A percentile compares a stretch with the other conserved stretches of the same genome.
Evolutionary conservation across 2,888 invertebrate species (phyloP).

Genomic region (Cantharis rustica): DNA sequence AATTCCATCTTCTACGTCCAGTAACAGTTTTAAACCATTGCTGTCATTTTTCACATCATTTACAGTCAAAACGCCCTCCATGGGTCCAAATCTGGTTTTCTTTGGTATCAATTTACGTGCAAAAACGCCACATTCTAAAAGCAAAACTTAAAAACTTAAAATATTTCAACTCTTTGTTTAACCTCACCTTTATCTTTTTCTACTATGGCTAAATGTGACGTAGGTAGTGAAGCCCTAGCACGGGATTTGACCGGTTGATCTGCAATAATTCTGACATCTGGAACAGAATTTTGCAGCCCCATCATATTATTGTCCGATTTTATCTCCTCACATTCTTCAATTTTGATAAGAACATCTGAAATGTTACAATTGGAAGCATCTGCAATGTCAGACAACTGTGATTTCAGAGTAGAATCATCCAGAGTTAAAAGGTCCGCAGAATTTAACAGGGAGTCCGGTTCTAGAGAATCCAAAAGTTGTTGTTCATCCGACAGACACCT

Average conservation of each 20-base stretch:
- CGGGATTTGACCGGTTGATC: slow-evolving; percentile 75
- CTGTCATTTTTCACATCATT: slow-evolving; percentile 34
- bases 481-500: slow-evolving; percentile 49
- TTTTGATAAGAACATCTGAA: slow-evolving; percentile 8
- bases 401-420: slow-evolving; percentile 50
- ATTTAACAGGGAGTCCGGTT: slow-evolving; percentile 44
- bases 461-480: slow-evolving; percentile 47
- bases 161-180: not conserved
- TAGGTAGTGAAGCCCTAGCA: slow-evolving; percentile 79
- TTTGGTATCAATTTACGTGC: slow-evolving; percentile 71
- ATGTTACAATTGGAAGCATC: slow-evolving; percentile 7
- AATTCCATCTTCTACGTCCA: slow-evolving; percentile 58
- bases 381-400: slow-evolving; percentile 46
- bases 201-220: slow-evolving; percentile 63
- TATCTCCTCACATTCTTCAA: slow-evolving; percentile 13
- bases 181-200: slow-evolving; percentile 53
- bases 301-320: not conserved
- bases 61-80: slow-evolving; percentile 67
- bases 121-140: slow-evolving; percentile 64
- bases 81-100: slow-evolving; percentile 78
- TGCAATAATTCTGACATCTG: slow-evolving; percentile 51
- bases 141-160: not conserved
- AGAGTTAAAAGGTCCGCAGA: slow-evolving; percentile 47
- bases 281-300: slow-evolving; percentile 42
- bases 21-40: slow-evolving; percentile 55